Percentiles rank a stretch among this genome's conserved stretches.
Conservation (phyloP, 2,797 vertebrate genomes). For the Cryptoprocta ferox region DNA sequence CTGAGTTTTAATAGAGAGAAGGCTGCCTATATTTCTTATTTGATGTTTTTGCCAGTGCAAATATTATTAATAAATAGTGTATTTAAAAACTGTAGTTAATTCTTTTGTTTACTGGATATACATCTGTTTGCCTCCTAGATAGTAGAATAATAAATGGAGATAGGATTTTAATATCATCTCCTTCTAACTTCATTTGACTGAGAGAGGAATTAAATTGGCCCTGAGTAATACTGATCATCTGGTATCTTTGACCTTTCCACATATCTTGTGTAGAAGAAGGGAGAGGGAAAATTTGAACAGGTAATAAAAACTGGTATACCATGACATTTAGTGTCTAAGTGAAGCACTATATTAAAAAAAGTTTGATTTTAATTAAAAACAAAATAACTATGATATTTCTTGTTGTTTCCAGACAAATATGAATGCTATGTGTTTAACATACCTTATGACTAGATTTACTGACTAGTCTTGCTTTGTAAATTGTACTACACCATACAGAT, state of each 20-base stretch:
- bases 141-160: conserved; percentile 16
- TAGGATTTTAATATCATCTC: conserved; percentile 72
- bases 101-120: conserved; percentile 21
- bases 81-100: conserved; percentile 6
- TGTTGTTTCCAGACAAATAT: conserved; percentile 34
- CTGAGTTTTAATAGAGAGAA: not conserved
- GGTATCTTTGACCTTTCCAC: conserved; percentile 78
- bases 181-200: conserved; percentile 77
- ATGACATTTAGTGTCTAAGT: conserved; percentile 69
- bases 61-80: not conserved
- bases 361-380: conserved; percentile 70
- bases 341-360: conserved; percentile 70
- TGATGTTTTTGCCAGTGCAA: conserved; percentile 43
- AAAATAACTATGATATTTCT: conserved; percentile 49
- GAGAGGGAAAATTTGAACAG: conserved; percentile 39
- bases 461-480: not conserved
- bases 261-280: conserved; percentile 72
- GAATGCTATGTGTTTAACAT: conserved; percentile 39
- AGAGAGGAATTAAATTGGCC: conserved; percentile 80
- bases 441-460: not conserved
- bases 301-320: conserved; percentile 67
- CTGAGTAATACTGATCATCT: conserved; percentile 76
- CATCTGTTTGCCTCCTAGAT: not conserved
- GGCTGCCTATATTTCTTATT: not conserved
- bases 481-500: not conserved